Percentiles rank a stretch among this genome's conserved stretches.
These are phyloP conservation scores for Scaptomyza caliginosa DNA, from an alignment of 2,888 invertebrate species.

Conservation along the genomic window DNA sequence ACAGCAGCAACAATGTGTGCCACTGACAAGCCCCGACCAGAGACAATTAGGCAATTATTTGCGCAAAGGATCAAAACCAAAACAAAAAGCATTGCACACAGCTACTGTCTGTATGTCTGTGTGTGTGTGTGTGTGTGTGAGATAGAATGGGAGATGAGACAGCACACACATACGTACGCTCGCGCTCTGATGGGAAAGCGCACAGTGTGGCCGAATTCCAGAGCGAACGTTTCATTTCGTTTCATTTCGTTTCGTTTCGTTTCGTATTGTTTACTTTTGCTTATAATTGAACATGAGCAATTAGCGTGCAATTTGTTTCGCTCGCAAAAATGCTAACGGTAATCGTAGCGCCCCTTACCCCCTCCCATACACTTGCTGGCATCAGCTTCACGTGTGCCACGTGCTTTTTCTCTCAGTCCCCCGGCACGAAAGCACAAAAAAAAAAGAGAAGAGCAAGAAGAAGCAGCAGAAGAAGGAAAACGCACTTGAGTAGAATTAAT, in stretches of 20 bases:
- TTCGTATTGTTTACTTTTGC: constrained; percentile 34
- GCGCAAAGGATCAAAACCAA: constrained; percentile 79
- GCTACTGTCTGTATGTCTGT: constrained; percentile 26
- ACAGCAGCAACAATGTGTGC: constrained; percentile 46
- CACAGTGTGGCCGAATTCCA: constrained; percentile 48
- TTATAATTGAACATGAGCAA: constrained; percentile 81
- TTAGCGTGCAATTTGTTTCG: constrained; percentile 81
- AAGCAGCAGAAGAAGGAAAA: constrained; percentile 51
- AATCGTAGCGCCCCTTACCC: constrained; percentile 19
- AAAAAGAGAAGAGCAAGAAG: background rate
- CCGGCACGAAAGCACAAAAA: constrained; percentile 16
- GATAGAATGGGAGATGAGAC: no score
- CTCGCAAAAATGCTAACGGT: constrained; percentile 69
- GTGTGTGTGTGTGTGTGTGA: constrained; percentile 10
- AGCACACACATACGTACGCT: background rate
- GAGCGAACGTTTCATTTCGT: constrained; percentile 13
- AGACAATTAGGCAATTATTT: constrained; percentile 81
- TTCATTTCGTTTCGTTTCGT: constrained; percentile 18
- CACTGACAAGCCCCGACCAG: constrained; percentile 64
- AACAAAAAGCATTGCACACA: constrained; percentile 69
- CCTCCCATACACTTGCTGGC: background rate
- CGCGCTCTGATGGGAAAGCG: constrained; percentile 44
- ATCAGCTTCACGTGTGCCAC: constrained; percentile 53
- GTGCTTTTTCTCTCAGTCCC: constrained; percentile 45
- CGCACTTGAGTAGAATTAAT: constrained; percentile 82